Evolutionary conservation across 2,888 invertebrate genomes (phyloP).

Genomic region (Leptinotarsa haldemani): DNA sequence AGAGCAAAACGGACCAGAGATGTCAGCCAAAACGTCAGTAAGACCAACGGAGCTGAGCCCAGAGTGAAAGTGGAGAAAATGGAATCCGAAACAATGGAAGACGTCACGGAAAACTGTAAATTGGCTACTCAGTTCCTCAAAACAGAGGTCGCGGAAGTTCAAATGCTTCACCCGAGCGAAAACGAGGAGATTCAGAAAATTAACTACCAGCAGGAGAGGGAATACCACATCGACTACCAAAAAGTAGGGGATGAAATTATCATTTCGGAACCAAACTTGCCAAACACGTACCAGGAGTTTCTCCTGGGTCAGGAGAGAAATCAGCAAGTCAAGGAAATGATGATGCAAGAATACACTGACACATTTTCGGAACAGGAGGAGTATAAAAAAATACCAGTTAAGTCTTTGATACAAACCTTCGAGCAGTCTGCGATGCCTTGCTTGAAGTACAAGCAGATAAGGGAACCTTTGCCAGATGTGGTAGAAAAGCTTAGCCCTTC

Average conservation of each 20-base stretch:
- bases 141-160: constrained; percentile 57
- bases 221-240: constrained; percentile 62
- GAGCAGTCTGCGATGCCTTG: constrained; percentile 72
- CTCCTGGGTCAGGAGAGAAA: constrained; percentile 31
- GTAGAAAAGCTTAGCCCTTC: constrained; percentile 54
- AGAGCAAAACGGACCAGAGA: constrained; percentile 54
- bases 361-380: constrained; percentile 40
- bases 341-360: constrained; percentile 14
- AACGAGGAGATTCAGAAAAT: constrained; percentile 63
- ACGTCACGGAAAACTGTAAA: constrained; percentile 48
- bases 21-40: constrained; percentile 44
- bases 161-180: constrained; percentile 55
- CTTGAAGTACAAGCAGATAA: constrained; percentile 69
- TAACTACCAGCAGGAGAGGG: constrained; percentile 60
- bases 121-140: constrained; percentile 53
- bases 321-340: constrained; percentile 9
- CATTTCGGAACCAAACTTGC: constrained; percentile 35
- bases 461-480: constrained; percentile 60
- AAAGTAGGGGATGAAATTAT: constrained; percentile 58
- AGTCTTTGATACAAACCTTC: constrained; percentile 70
- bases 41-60: constrained; percentile 47
- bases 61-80: constrained; percentile 53
- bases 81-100: constrained; percentile 47
- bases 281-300: constrained; percentile 24
- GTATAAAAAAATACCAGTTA: constrained; percentile 65